Evolutionary conservation across 2,113 vertebrate genomes (phyloP).

Genomic region (Psittacula cyanocephala): DNA sequence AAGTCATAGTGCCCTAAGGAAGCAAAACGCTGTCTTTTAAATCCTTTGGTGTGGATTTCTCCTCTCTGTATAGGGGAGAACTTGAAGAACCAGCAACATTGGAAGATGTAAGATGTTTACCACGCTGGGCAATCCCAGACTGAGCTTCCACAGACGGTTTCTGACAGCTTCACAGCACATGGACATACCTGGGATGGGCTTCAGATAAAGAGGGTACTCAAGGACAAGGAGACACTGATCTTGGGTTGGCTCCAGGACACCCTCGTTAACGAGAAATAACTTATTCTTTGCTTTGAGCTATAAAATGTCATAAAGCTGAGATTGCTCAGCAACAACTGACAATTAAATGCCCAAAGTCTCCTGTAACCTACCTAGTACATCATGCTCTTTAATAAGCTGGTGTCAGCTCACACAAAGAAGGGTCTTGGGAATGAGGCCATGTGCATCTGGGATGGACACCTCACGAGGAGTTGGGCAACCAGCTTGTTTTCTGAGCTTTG

Average conservation of each 20-base stretch:
- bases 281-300: not conserved
- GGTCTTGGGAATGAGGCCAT: not conserved
- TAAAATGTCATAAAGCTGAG: not conserved
- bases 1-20: not conserved
- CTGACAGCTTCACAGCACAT: not conserved
- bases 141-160: not conserved
- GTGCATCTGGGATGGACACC: not conserved
- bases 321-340: not conserved
- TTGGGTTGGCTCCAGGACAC: not conserved
- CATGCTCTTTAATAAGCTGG: not conserved
- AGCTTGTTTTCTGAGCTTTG: not conserved
- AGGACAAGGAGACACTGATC: not conserved
- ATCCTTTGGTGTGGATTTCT: not conserved
- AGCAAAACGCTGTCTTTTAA: not conserved
- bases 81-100: not conserved
- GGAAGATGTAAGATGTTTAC: not conserved
- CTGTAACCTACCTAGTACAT: not conserved
- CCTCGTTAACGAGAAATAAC: not conserved
- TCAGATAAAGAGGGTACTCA: not conserved
- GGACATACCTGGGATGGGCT: not conserved
- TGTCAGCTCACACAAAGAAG: not conserved
- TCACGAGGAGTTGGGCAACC: not conserved
- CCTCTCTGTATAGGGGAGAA: not conserved
- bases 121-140: not conserved
- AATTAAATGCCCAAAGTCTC: not conserved